phyloP scores from a whole-genome alignment of 2,797 vertebrate genomes.

The Thunnus albacares region DNA sequence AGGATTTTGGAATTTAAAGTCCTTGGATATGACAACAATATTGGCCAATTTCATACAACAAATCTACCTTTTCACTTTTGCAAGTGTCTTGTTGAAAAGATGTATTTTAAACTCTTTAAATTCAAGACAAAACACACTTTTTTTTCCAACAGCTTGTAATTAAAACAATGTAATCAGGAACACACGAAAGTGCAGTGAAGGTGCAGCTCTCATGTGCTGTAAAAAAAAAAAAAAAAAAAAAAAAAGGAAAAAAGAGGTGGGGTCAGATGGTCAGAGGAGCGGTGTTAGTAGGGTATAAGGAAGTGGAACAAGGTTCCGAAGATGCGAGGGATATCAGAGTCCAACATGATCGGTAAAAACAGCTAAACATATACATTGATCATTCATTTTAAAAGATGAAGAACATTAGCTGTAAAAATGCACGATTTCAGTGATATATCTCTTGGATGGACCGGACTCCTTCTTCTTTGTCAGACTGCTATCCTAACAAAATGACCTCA shows the following conservation, averaged over 20 bases:
- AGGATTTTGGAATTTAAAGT: no score
- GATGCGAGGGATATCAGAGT: background rate
- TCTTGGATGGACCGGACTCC: background rate
- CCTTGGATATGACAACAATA: background rate
- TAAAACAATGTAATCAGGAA: background rate
- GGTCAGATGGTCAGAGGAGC: background rate
- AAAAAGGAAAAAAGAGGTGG: no score
- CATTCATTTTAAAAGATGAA: background rate
- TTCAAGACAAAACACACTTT: no score
- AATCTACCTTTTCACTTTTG: background rate
- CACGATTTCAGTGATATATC: no score
- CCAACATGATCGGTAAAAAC: background rate
- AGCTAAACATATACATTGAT: background rate
- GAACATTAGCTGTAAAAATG: no score
- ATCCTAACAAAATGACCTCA: background rate
- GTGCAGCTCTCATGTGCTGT: background rate
- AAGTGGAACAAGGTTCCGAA: slow-evolving; percentile 40
- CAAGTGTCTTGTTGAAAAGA: background rate
- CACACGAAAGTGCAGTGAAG: background rate
- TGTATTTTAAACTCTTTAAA: background rate
- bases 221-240: background rate
- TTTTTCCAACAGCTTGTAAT: no score
- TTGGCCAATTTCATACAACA: background rate
- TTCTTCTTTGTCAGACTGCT: background rate
- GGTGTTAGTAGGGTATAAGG: slow-evolving; percentile 34